phyloP scores from a whole-genome alignment of 2,888 invertebrate species.

The Netelia inedita region DNA sequence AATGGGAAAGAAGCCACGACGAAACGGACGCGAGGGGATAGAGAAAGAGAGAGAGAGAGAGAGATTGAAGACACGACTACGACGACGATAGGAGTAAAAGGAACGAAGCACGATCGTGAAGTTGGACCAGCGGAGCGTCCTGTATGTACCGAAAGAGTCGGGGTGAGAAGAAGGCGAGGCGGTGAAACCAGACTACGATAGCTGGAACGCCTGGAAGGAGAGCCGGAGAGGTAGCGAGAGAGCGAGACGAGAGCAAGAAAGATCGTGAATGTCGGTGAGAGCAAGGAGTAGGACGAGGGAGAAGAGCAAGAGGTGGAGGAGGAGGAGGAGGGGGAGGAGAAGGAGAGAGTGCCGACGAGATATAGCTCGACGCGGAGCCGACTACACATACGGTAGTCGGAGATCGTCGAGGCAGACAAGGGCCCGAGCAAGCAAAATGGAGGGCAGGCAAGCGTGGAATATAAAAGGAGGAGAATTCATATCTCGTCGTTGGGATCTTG shows the following conservation, averaged over 20 bases:
- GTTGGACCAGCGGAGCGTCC: constrained; percentile 38
- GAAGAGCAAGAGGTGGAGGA: constrained; percentile 48
- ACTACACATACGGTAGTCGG: constrained; percentile 84
- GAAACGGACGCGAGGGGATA: constrained; percentile 63
- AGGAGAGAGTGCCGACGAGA: constrained; percentile 68
- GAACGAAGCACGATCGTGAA: constrained; percentile 73
- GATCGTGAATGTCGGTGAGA: constrained; percentile 66
- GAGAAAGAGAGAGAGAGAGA: constrained; percentile 61
- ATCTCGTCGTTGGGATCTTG: constrained; percentile 84
- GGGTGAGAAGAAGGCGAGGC: constrained; percentile 47
- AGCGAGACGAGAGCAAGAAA: constrained; percentile 48
- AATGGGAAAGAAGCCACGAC: constrained; percentile 63
- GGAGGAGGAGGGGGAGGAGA: constrained; percentile 60
- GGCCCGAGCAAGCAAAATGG: constrained; percentile 84
- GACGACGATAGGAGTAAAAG: constrained; percentile 46
- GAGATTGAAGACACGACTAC: constrained; percentile 50
- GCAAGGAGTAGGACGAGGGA: constrained; percentile 21
- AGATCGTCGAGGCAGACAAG: constrained; percentile 84
- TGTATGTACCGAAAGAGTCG: constrained; percentile 13
- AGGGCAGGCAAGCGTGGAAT: constrained; percentile 85
- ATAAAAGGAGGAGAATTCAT: constrained; percentile 84
- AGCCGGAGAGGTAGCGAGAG: constrained; percentile 47
- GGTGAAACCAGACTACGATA: constrained; percentile 60
- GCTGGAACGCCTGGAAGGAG: constrained; percentile 60
- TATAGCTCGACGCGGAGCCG: constrained; percentile 72